phyloP scores from a whole-genome alignment of 2,888 invertebrate genomes.

The Anthrax anthrax region DNA sequence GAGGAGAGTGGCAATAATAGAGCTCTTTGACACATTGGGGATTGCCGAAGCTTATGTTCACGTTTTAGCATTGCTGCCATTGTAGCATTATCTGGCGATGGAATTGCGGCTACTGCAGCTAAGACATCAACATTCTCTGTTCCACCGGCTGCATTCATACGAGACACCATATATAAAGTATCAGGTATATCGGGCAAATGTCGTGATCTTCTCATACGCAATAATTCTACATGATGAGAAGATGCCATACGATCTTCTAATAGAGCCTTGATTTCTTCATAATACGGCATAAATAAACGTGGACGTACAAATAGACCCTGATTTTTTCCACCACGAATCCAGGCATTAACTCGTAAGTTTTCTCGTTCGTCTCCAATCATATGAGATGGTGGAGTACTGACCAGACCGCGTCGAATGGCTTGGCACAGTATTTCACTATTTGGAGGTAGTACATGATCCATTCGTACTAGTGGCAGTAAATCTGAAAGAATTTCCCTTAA shows the following conservation, averaged over 20 bases:
- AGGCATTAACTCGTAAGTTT: slow-evolving; percentile 55
- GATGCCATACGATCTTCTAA: slow-evolving; percentile 66
- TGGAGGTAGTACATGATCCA: slow-evolving; percentile 80
- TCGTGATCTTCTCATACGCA: slow-evolving; percentile 53
- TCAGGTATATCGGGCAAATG: slow-evolving; percentile 79
- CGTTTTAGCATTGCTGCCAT: slow-evolving; percentile 70
- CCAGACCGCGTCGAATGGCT: slow-evolving; percentile 51
- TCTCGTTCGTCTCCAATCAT: slow-evolving; percentile 63
- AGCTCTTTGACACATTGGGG: slow-evolving; percentile 67
- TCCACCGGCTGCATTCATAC: slow-evolving; percentile 26
- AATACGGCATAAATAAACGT: slow-evolving; percentile 84
- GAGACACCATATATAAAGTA: slow-evolving; percentile 73
- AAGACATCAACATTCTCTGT: slow-evolving; percentile 48
- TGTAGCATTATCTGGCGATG: slow-evolving; percentile 63
- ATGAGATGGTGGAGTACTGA: slow-evolving; percentile 69
- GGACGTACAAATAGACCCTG: slow-evolving; percentile 68
- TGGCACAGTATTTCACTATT: slow-evolving; percentile 64
- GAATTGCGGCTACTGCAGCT: slow-evolving; percentile 48
- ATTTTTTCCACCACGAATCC: slow-evolving; percentile 59
- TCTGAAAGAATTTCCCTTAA: slow-evolving; percentile 72
- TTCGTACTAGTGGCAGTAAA: slow-evolving; percentile 67
- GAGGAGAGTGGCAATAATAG: slow-evolving; percentile 60
- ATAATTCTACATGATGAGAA: slow-evolving; percentile 54
- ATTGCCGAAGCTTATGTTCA: slow-evolving; percentile 65
- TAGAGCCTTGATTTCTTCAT: slow-evolving; percentile 80